Base-by-base conservation (phyloP, 2,113 vertebrate species). In the Ahaetulla prasina region DNA sequence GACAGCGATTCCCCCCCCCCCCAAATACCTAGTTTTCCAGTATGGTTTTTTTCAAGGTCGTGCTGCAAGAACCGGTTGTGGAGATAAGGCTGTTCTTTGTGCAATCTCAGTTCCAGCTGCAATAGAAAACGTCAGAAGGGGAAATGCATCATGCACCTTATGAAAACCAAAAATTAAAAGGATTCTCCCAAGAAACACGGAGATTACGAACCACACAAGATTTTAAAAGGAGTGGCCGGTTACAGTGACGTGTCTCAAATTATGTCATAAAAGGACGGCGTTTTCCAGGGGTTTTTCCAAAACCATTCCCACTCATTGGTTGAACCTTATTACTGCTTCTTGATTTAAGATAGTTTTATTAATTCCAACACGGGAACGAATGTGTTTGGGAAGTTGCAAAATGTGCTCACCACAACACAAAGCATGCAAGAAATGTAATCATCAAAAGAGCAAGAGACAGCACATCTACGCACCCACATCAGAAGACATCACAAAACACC, bases 101-200 rank as follows among this genome's bases (percentile, higher is more conserved):
- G 97, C 94, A 98, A 94, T 93, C 94, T 97, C 94, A 98, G 97
- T 93, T 98, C 98, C 96, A 97, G 97, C 97, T 98, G 96, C 52
- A 98, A 97, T 89, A 96, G 18, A 54, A 95, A 18, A 95, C 9
- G 39, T 47, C 23, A 47, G 0, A 94, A 94, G 53, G 87, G 87
- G 84, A 68, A 47, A 68, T 20, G 35, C 3, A 63, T 60, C 93
- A 87, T 80, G n/a, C 68, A 18, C 16, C n/a, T 74, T 8, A 20
- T 20, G 8, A 22, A 80, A 80, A 80, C 35, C 18, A 20, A 8
- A 39, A 80, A 39, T 18, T 3, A 80, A 39, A 39, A 20, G 18
- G 68, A 20, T 80, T 80, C n/a, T 1, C n/a, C 68, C 68, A 80
- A 39, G 35, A 22, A 80, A 39, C 68, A 80, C 18, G 3, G 68